phyloP scores from a whole-genome alignment of 2,888 invertebrate species.

The Stenodera caucasica region DNA sequence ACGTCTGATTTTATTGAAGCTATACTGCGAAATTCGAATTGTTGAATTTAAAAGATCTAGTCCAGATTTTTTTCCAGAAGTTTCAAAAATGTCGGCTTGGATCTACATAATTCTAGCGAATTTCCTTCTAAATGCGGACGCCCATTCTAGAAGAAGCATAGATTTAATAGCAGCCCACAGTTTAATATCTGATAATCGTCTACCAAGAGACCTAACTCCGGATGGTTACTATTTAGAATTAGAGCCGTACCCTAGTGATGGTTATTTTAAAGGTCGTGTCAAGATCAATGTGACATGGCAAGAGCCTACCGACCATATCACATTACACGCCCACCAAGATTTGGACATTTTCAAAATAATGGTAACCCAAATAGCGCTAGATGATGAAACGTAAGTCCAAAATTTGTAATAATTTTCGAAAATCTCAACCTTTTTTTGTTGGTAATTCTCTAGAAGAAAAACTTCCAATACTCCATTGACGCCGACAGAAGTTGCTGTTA shows the following conservation, averaged over 20 bases:
- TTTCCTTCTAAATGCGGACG: constrained; percentile 22
- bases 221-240: constrained; percentile 68
- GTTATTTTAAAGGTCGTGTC: constrained; percentile 68
- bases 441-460: constrained; percentile 36
- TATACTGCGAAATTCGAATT: no score
- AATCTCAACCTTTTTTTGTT: no score
- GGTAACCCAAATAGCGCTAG: constrained; percentile 38
- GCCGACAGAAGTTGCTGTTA: constrained; percentile 31
- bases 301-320: constrained; percentile 64
- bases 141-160: constrained; percentile 60
- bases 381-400: constrained; percentile 37
- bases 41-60: no score
- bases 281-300: constrained; percentile 71
- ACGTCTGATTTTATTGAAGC: no score
- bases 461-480: constrained; percentile 37
- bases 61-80: constrained; percentile 15
- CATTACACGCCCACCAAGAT: constrained; percentile 67
- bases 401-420: no score
- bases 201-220: constrained; percentile 67
- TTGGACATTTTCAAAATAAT: constrained; percentile 60
- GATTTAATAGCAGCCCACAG: constrained; percentile 71
- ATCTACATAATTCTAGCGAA: constrained; percentile 16
- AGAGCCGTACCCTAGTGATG: constrained; percentile 67
- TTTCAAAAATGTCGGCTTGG: constrained; percentile 20
- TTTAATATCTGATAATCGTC: constrained; percentile 64